These are phyloP conservation scores for Cyrtodaria siliqua DNA, from an alignment of 2,888 invertebrate species.

Conservation along the genomic window DNA sequence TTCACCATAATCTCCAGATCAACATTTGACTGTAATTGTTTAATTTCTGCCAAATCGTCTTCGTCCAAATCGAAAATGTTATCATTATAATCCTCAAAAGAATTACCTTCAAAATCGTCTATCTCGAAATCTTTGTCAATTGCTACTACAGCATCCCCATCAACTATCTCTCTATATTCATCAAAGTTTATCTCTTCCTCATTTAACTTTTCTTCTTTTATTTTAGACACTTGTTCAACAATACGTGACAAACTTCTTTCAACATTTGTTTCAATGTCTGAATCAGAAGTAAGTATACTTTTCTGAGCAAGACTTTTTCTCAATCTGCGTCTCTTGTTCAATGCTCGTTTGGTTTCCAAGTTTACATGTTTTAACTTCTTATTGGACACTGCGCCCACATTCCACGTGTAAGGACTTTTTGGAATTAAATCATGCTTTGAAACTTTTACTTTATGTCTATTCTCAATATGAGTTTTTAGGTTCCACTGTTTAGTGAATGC, in stretches of 20 bases:
- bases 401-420: slow-evolving; percentile 40
- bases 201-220: neutral
- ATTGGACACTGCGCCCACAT: slow-evolving; percentile 9
- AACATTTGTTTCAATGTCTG: neutral
- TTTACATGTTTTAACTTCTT: neutral
- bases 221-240: neutral
- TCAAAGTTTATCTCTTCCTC: neutral
- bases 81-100: slow-evolving; percentile 45
- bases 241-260: neutral
- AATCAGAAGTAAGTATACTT: neutral
- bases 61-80: slow-evolving; percentile 59
- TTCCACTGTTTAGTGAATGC: slow-evolving; percentile 63
- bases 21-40: slow-evolving; percentile 46
- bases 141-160: neutral
- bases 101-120: neutral
- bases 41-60: slow-evolving; percentile 53
- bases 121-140: slow-evolving; percentile 1
- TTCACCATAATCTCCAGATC: slow-evolving; percentile 56
- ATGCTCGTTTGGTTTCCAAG: neutral
- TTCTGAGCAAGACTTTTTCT: neutral
- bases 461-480: slow-evolving; percentile 57
- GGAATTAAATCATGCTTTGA: slow-evolving; percentile 50
- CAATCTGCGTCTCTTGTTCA: neutral
- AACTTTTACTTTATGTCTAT: slow-evolving; percentile 53
- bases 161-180: too few species aligned